phyloP scores from a whole-genome alignment of 2,113 vertebrate genomes.

The Erythrocebus patas region DNA sequence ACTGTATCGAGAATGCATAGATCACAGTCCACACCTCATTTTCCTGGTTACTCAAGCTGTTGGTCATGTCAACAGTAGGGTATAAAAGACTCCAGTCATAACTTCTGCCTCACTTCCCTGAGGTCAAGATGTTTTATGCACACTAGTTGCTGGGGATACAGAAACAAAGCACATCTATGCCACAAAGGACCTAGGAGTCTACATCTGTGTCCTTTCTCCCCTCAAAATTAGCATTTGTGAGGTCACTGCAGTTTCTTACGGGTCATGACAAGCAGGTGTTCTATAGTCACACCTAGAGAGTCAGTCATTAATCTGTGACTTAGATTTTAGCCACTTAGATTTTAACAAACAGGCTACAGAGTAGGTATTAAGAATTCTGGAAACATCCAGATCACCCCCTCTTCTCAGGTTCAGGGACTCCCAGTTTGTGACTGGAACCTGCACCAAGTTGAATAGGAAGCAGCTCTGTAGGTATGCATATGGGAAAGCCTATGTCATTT shows the following conservation, averaged over 20 bases:
- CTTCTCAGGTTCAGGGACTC: not conserved
- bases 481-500: not conserved
- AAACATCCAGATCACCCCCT: not conserved
- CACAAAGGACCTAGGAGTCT: not conserved
- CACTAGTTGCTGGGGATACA: not conserved
- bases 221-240: not conserved
- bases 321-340: not conserved
- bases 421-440: not conserved
- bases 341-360: not conserved
- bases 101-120: not conserved
- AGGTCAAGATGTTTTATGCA: not conserved
- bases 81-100: not conserved
- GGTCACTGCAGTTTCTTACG: not conserved
- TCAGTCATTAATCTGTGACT: not conserved
- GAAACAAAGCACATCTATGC: not conserved
- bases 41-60: not conserved
- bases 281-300: not conserved
- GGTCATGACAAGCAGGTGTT: not conserved
- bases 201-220: not conserved
- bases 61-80: not conserved
- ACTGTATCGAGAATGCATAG: not conserved
- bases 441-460: not conserved
- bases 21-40: not conserved
- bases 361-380: not conserved
- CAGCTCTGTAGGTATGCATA: not conserved